phyloP scores from a whole-genome alignment of 2,113 vertebrate genomes.

The Neomonachus schauinslandi region DNA sequence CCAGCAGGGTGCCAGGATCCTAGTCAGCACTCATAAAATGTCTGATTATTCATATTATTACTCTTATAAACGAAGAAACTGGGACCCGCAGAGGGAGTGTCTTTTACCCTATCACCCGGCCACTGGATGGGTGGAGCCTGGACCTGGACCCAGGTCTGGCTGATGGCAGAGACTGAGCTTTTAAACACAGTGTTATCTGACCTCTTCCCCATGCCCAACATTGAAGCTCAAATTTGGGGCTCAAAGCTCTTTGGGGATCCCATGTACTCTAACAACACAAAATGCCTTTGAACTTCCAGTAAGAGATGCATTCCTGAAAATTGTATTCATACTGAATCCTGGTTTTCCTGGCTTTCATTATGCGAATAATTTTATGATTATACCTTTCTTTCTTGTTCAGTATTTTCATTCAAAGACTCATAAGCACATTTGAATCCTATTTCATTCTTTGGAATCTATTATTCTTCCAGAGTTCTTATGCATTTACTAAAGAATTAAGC shows the following conservation, averaged over 20 bases:
- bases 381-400: neutral
- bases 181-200: neutral
- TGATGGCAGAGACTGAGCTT: neutral
- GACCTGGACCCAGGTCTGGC: neutral
- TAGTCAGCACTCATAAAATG: neutral
- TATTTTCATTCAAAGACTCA: slow-evolving; percentile 51
- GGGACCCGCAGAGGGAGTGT: neutral
- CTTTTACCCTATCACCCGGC: neutral
- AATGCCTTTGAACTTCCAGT: slow-evolving; percentile 22
- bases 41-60: neutral
- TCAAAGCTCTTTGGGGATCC: neutral
- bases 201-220: neutral
- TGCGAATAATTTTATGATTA: slow-evolving; percentile 35
- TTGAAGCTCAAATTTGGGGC: neutral
- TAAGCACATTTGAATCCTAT: neutral
- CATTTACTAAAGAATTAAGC: neutral
- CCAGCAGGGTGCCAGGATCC: neutral
- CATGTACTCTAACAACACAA: neutral
- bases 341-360: slow-evolving; percentile 16
- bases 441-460: slow-evolving; percentile 24
- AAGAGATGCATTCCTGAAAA: neutral
- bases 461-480: neutral
- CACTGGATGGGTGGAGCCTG: neutral
- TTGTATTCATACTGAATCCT: neutral
- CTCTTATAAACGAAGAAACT: neutral